Base-by-base conservation (phyloP, 2,888 invertebrate species). In the Brenthis ino region DNA sequence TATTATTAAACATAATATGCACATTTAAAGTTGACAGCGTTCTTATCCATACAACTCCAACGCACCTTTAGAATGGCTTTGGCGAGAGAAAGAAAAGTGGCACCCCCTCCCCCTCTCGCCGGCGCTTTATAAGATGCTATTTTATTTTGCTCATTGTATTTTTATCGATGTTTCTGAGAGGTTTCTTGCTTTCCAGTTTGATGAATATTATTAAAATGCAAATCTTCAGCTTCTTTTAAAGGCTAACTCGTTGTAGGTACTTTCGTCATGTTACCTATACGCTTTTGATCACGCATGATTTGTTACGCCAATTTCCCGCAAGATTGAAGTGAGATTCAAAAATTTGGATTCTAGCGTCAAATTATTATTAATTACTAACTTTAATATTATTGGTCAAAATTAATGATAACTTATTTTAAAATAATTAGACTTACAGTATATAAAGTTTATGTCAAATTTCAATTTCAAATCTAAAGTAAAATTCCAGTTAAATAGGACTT, bases 51-150 rank as follows among this genome's bases (percentile, higher is more conserved):
- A 68, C 58, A 68, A 80, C 70, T 57, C 74, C 60, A 13, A 50
- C 78, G 77, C 75, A 75, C 80, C 79, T 81, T 80, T 77, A 84
- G 75, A 80, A 76, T 76, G 74, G 79, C 79, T 79, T 78, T 76
- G 86, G 86, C 87, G 86, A 87, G 85, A 86, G 87, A 88, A 88
- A 88, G 87, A 88, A 87, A 86, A 86, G 84, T 85, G 85, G 84
- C 82, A 82, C 82, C 78, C 69, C 71, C 74, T 72, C 70, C 65
- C 68, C 67, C 61, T 68, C 70, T 74, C 73, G 72, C 66, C 70
- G 61, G 60, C 83, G 84, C 84, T 84, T 84, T 85, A 86, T 85
- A 82, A 84, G 82, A 79, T 79, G 80, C 80, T 85, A 81, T 85
- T 86, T 87, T 87, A 86, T 87, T 85, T 83, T 79, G 82, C 80